Conservation (phyloP, 2,888 invertebrate species). For the Melieria crassipennis region DNA sequence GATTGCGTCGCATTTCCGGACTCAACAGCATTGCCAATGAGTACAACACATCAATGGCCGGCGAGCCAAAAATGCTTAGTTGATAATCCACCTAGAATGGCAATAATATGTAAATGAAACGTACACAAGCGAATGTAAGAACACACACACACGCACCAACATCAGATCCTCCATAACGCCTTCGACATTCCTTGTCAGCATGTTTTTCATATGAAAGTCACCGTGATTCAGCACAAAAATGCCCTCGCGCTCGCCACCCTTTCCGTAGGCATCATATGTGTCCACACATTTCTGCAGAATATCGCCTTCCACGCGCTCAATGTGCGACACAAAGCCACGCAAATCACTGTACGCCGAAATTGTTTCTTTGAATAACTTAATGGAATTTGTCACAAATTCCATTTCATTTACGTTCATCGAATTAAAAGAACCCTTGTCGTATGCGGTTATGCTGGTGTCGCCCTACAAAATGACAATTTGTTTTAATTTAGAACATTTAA, state of each 20-base stretch:
- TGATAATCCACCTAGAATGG: constrained; percentile 50
- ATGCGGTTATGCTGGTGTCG: neutral
- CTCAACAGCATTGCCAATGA: constrained; percentile 47
- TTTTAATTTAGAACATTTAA: neutral
- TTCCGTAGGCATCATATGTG: neutral
- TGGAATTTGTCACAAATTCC: constrained; percentile 34
- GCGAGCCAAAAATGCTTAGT: constrained; percentile 47
- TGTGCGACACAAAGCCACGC: constrained; percentile 39
- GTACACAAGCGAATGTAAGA: neutral
- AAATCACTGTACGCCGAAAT: constrained; percentile 36
- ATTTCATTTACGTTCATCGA: constrained; percentile 33
- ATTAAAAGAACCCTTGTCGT: constrained; percentile 19
- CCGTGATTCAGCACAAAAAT: constrained; percentile 52
- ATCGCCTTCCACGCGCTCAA: constrained; percentile 39
- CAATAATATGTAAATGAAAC: neutral
- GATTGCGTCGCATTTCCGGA: constrained; percentile 38
- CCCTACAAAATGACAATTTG: constrained; percentile 28
- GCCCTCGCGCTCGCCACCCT: constrained; percentile 12
- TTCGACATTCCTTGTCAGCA: constrained; percentile 48
- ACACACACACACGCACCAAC: constrained; percentile 17
- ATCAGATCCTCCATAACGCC: constrained; percentile 18
- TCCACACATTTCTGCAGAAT: constrained; percentile 21
- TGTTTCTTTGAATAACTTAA: constrained; percentile 43
- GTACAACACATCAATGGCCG: constrained; percentile 48
- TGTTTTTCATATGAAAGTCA: constrained; percentile 54